A percentile compares a stretch with the other conserved stretches of the same genome.
Evolutionary conservation across 2,888 invertebrate genomes (phyloP).

Genomic region (Notodonta dromedarius): DNA sequence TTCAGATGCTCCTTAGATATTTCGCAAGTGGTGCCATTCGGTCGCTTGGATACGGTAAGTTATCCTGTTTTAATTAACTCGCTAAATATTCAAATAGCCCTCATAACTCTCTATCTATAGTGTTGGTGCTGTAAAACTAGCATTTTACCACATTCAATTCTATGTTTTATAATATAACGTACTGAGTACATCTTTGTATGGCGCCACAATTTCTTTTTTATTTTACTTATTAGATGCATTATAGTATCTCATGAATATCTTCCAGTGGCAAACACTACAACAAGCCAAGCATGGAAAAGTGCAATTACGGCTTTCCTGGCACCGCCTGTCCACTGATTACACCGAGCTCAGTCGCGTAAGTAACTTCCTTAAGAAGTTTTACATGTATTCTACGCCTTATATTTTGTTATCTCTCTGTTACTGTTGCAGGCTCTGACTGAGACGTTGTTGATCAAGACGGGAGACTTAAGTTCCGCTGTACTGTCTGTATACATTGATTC

Average conservation of each 20-base stretch:
- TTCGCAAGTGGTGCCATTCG: constrained; percentile 75
- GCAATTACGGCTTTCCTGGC: constrained; percentile 95
- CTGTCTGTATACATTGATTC: constrained; percentile 96
- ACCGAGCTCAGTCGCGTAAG: constrained; percentile 90
- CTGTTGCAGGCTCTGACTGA: constrained; percentile 87
- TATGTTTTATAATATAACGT: too few species aligned
- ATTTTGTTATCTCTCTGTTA: constrained; percentile 6
- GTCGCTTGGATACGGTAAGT: constrained; percentile 74
- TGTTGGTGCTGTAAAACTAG: too few species aligned
- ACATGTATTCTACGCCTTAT: constrained; percentile 3
- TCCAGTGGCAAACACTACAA: constrained; percentile 97
- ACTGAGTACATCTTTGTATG: constrained; percentile 4
- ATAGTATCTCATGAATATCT: constrained; percentile 10
- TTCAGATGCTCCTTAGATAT: constrained; percentile 77
- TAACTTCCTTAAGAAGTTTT: constrained; percentile 27
- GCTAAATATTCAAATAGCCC: too few species aligned
- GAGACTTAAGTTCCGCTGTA: constrained; percentile 90
- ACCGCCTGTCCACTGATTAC: constrained; percentile 89
- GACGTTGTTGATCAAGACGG: constrained; percentile 89
- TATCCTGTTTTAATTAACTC: too few species aligned
- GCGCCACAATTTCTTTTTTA: neutral
- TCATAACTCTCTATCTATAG: too few species aligned
- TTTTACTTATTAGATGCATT: neutral
- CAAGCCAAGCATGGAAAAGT: constrained; percentile 98
- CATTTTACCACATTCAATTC: too few species aligned